Evolutionary conservation across 2,888 invertebrate genomes (phyloP).

Genomic region (Brachycybe producta): DNA sequence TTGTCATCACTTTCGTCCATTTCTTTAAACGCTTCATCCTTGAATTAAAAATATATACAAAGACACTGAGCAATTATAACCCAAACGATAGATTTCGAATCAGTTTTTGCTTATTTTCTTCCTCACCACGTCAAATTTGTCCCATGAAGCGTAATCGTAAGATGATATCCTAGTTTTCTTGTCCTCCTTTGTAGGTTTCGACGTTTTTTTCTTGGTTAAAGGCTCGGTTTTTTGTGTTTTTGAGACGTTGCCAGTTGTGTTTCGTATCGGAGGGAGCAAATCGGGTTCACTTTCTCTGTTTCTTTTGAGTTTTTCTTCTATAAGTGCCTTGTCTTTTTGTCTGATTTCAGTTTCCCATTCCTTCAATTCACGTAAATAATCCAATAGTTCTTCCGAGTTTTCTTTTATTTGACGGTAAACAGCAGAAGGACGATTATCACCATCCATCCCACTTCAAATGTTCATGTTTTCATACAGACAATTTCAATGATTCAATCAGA

Average conservation of each 20-base stretch:
- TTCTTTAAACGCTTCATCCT: neutral
- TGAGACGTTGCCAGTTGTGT: neutral
- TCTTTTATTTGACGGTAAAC: slow-evolving; percentile 58
- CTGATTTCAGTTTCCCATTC: slow-evolving; percentile 60
- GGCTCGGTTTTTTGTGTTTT: slow-evolving; percentile 28
- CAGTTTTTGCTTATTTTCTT: too few species aligned
- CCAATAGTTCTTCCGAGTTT: slow-evolving; percentile 54
- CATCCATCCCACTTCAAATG: too few species aligned
- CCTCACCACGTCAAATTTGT: slow-evolving; percentile 64
- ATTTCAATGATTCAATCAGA: too few species aligned
- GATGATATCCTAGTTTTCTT: slow-evolving; percentile 39
- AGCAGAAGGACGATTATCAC: too few species aligned
- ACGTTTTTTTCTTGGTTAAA: slow-evolving; percentile 30
- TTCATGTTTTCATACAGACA: too few species aligned
- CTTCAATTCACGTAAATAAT: slow-evolving; percentile 55
- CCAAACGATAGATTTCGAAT: too few species aligned
- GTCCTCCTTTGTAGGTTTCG: slow-evolving; percentile 7
- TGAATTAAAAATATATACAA: neutral
- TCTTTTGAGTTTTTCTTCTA: neutral
- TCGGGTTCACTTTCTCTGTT: neutral
- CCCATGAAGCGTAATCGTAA: slow-evolving; percentile 59
- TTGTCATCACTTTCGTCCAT: neutral
- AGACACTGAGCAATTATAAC: too few species aligned
- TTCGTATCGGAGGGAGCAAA: neutral
- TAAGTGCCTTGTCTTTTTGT: slow-evolving; percentile 43